These are phyloP conservation scores for Chrysochloris asiatica DNA, from an alignment of 2,113 vertebrate species.

Conservation along the genomic window DNA sequence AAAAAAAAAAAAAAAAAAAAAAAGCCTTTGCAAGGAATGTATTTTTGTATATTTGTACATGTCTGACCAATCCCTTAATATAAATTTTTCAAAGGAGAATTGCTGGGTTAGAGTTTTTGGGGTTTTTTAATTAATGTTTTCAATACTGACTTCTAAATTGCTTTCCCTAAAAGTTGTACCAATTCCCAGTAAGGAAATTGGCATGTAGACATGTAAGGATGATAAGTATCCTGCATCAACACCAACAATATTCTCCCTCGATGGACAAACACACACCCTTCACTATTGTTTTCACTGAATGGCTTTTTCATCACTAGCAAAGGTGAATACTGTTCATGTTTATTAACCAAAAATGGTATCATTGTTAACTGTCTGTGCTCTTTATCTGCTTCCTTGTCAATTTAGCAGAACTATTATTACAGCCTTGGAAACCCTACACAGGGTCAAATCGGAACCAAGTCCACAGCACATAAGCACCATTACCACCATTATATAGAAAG, in stretches of 20 bases:
- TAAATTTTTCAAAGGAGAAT: neutral
- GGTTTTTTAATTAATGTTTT: neutral
- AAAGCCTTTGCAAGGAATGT: neutral
- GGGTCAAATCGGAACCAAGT: neutral
- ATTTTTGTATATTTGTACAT: neutral
- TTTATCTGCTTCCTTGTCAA: neutral
- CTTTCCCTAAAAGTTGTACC: neutral
- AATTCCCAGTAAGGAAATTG: neutral
- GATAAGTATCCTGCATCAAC: accelerated
- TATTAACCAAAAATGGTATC: neutral
- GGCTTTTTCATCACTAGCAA: neutral
- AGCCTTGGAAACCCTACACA: no score
- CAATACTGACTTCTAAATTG: neutral
- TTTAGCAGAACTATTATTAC: neutral
- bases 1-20: neutral
- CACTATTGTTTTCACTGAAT: neutral
- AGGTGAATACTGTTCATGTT: neutral
- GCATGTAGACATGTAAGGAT: neutral
- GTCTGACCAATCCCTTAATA: neutral
- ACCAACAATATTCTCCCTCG: neutral
- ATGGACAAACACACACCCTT: neutral
- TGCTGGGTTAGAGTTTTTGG: neutral
- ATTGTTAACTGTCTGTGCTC: neutral
- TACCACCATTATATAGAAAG: no score
- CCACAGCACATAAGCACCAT: no score